Percentiles rank a stretch among this genome's conserved stretches.
These are phyloP conservation scores for Toxostoma redivivum DNA, from an alignment of 2,113 vertebrate genomes.

Conservation along the genomic window DNA sequence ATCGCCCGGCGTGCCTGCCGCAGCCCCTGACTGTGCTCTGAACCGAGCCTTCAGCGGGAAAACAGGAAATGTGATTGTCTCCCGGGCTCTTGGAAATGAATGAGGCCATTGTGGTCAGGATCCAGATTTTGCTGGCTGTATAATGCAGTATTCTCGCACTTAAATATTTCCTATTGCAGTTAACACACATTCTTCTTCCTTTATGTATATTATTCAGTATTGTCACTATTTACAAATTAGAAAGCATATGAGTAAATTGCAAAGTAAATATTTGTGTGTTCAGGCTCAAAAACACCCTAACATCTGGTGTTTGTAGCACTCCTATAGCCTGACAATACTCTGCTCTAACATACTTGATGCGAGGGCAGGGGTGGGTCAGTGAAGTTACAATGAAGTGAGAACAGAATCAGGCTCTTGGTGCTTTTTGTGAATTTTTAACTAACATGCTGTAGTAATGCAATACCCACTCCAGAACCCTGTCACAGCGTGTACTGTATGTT, in stretches of 20 bases:
- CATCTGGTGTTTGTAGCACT: slow-evolving; percentile 8
- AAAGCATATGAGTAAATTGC: background rate
- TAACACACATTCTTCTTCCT: background rate
- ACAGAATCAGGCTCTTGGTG: slow-evolving; percentile 7
- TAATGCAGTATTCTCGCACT: slow-evolving; percentile 5
- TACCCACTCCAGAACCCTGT: slow-evolving; percentile 53
- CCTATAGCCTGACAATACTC: background rate
- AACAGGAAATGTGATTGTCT: background rate
- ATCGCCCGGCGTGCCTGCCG: background rate
- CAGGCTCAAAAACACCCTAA: slow-evolving; percentile 47
- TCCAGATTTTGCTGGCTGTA: background rate
- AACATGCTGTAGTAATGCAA: slow-evolving; percentile 65
- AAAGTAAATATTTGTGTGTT: slow-evolving; percentile 2
- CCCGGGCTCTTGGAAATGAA: background rate
- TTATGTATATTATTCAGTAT: background rate
- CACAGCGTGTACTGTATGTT: slow-evolving; percentile 57
- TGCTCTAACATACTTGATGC: background rate
- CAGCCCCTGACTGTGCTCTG: background rate
- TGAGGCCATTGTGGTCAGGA: background rate
- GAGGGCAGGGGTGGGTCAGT: background rate
- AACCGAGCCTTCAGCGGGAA: background rate
- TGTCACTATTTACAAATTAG: background rate
- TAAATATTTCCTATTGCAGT: background rate
- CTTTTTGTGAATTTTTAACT: slow-evolving; percentile 69
- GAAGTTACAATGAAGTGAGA: background rate